Conservation (phyloP, 2,797 vertebrate genomes). For the Taenioides sp. region DNA sequence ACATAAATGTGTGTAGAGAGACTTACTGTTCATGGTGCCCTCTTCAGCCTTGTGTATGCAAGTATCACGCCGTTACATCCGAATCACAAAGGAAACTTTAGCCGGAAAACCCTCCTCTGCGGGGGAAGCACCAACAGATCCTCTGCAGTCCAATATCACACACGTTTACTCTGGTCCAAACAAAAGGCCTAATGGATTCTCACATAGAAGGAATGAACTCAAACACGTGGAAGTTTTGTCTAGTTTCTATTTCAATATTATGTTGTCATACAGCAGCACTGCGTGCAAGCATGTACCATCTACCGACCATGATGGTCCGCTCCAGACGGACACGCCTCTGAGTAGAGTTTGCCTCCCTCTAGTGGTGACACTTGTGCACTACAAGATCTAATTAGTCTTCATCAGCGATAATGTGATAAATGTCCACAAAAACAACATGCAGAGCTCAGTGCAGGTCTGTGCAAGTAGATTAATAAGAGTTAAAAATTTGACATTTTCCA, state of each 20-base stretch:
- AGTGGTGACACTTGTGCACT: conserved; percentile 3
- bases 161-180: neutral
- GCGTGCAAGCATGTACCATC: conserved; percentile 8
- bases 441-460: too few species aligned
- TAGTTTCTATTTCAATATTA: neutral
- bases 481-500: too few species aligned
- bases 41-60: conserved; percentile 39
- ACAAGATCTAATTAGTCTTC: neutral
- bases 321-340: too few species aligned
- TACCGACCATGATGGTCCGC: neutral
- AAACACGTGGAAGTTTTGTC: neutral
- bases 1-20: neutral
- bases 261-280: neutral
- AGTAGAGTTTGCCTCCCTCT: conserved; percentile 45
- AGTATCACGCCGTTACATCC: conserved; percentile 63
- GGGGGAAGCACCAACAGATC: conserved; percentile 45
- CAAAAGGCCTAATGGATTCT: neutral
- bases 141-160: conserved; percentile 25
- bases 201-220: neutral
- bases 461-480: too few species aligned
- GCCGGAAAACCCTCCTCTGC: conserved; percentile 71
- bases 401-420: too few species aligned
- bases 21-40: conserved; percentile 66
- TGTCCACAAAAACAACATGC: too few species aligned
- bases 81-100: conserved; percentile 78